Conservation (phyloP, 2,888 invertebrate species). For the Ichneumoninae sp. region DNA sequence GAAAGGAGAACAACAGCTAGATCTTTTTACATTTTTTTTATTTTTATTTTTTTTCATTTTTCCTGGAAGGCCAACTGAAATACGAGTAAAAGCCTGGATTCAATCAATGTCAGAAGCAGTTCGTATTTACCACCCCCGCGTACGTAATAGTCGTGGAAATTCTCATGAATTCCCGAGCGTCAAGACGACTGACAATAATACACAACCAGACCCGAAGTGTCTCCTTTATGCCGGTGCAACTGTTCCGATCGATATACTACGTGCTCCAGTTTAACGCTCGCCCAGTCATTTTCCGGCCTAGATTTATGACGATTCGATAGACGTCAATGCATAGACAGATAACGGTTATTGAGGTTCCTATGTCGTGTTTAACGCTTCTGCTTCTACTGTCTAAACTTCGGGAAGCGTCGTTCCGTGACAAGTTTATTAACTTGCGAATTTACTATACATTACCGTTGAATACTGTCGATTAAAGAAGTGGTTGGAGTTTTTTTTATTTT, state of each 20-base stretch:
- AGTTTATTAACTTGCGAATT: not conserved
- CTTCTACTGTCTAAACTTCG: not conserved
- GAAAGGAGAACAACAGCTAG: not conserved
- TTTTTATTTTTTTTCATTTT: not conserved
- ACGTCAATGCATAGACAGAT: slow-evolving; percentile 32
- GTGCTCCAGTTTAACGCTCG: slow-evolving; percentile 69
- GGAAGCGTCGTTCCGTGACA: not conserved
- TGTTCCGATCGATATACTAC: slow-evolving; percentile 65
- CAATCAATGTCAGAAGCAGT: slow-evolving; percentile 41
- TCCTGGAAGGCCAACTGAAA: not conserved
- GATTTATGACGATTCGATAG: slow-evolving; percentile 70
- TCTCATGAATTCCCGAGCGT: slow-evolving; percentile 25
- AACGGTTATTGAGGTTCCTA: not conserved
- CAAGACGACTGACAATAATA: slow-evolving; percentile 29
- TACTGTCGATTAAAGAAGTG: too few species aligned
- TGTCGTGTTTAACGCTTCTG: not conserved
- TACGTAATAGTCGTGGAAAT: slow-evolving; percentile 13
- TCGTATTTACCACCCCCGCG: not conserved
- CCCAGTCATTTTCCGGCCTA: slow-evolving; percentile 65
- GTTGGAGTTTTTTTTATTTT: not conserved
- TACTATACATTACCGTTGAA: too few species aligned
- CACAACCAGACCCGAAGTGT: slow-evolving; percentile 11
- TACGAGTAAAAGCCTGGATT: slow-evolving; percentile 14
- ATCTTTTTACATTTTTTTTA: not conserved
- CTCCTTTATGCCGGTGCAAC: slow-evolving; percentile 21